These are phyloP conservation scores for Physella acuta DNA, from an alignment of 1,140 invertebrate genomes.

Conservation along the genomic window DNA sequence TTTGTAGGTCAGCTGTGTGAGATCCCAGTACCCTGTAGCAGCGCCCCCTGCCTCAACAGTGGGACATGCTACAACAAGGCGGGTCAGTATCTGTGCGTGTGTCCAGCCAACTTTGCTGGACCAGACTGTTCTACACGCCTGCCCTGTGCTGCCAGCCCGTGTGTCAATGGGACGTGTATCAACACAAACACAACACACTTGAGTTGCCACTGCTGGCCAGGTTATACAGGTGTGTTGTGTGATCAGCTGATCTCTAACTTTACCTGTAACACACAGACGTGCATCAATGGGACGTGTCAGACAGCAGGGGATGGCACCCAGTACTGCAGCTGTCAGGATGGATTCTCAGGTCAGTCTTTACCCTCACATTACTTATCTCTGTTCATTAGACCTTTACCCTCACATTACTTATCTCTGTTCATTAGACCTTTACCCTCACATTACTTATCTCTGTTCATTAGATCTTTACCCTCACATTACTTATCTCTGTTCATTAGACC, in stretches of 20 bases:
- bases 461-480: no score
- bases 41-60: conserved; percentile 80
- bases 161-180: conserved; percentile 85
- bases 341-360: conserved; percentile 56
- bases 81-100: conserved; percentile 33
- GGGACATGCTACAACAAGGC: conserved; percentile 79
- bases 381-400: no score
- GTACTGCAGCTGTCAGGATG: conserved; percentile 63
- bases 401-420: no score
- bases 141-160: conserved; percentile 62
- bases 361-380: no score
- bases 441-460: no score
- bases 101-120: conserved; percentile 32
- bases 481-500: no score
- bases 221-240: conserved; percentile 42
- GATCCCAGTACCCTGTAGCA: conserved; percentile 35
- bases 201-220: conserved; percentile 38
- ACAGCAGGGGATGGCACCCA: conserved; percentile 7
- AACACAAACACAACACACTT: conserved; percentile 66
- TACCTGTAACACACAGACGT: conserved; percentile 69
- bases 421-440: no score
- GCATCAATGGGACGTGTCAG: conserved; percentile 58
- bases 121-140: conserved; percentile 48
- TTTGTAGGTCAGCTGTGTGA: conserved; percentile 39
- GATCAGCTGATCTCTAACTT: conserved; percentile 44